Conservation (phyloP, 2,797 vertebrate genomes). For the Eptatretus atami region DNA sequence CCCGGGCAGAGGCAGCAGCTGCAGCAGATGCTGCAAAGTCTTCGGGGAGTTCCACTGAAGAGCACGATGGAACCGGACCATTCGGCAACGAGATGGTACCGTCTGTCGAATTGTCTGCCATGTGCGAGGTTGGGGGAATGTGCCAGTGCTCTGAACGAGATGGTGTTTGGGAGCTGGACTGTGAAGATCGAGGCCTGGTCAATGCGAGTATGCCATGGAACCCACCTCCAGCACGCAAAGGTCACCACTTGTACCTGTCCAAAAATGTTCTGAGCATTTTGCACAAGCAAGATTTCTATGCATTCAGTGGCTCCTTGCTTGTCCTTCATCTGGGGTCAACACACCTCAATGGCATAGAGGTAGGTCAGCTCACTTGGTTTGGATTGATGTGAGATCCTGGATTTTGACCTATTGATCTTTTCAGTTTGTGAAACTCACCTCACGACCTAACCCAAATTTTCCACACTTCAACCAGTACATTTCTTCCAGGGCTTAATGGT, state of each 20-base stretch:
- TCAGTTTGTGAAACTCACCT: too few species aligned
- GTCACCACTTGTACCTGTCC: not conserved
- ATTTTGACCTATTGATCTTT: too few species aligned
- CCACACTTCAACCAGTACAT: too few species aligned
- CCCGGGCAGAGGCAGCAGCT: too few species aligned
- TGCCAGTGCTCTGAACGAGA: not conserved
- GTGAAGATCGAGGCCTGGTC: not conserved
- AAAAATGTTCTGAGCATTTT: not conserved
- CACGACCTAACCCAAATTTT: too few species aligned
- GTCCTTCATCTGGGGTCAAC: not conserved
- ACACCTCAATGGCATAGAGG: not conserved
- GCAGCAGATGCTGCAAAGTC: too few species aligned
- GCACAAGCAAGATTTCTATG: not conserved
- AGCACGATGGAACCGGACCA: too few species aligned
- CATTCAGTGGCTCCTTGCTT: slow-evolving; percentile 2
- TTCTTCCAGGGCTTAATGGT: too few species aligned
- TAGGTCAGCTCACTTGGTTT: not conserved
- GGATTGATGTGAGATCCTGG: too few species aligned
- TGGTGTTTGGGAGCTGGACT: not conserved
- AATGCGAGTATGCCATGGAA: not conserved
- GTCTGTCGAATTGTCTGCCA: too few species aligned
- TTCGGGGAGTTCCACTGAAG: too few species aligned
- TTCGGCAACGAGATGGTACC: too few species aligned
- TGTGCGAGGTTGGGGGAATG: not conserved
- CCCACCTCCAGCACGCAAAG: not conserved